Evolutionary conservation across 2,888 invertebrate species (phyloP).

Genomic region (Stegana nigrithorax): DNA sequence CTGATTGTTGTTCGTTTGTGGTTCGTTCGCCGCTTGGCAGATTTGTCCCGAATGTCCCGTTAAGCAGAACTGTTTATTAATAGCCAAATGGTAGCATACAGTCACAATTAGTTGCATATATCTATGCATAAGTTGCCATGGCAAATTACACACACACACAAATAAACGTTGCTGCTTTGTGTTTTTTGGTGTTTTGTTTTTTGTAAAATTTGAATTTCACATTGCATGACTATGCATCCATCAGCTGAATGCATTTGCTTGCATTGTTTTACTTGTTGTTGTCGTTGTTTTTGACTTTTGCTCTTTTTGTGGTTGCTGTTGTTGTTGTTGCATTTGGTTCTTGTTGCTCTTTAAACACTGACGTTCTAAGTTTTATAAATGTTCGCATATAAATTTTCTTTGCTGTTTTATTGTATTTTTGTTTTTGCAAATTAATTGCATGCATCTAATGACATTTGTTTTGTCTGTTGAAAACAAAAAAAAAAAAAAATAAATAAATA

Average conservation of each 20-base stretch:
- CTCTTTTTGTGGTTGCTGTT: neutral
- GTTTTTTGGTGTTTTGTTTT: neutral
- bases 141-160: neutral
- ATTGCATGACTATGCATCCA: slow-evolving; percentile 12
- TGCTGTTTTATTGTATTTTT: slow-evolving; percentile 4
- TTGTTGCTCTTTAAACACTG: too few species aligned
- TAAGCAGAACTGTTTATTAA: slow-evolving; percentile 46
- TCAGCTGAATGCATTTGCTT: slow-evolving; percentile 3
- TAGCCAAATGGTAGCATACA: slow-evolving; percentile 32
- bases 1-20: neutral
- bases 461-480: too few species aligned
- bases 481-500: too few species aligned
- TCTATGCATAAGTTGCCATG: slow-evolving; percentile 42
- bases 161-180: neutral
- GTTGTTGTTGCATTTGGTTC: neutral
- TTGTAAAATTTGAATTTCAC: neutral
- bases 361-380: neutral
- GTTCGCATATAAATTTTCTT: too few species aligned
- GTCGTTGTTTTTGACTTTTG: slow-evolving; percentile 13
- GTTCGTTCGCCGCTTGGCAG: slow-evolving; percentile 28
- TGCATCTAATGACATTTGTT: neutral
- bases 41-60: slow-evolving; percentile 48
- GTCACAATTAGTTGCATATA: slow-evolving; percentile 17
- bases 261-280: slow-evolving; percentile 12
- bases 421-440: slow-evolving; percentile 16